Evolutionary conservation across 2,797 vertebrate genomes (phyloP).

Genomic region (Xiphorhynchus erythropygius): DNA sequence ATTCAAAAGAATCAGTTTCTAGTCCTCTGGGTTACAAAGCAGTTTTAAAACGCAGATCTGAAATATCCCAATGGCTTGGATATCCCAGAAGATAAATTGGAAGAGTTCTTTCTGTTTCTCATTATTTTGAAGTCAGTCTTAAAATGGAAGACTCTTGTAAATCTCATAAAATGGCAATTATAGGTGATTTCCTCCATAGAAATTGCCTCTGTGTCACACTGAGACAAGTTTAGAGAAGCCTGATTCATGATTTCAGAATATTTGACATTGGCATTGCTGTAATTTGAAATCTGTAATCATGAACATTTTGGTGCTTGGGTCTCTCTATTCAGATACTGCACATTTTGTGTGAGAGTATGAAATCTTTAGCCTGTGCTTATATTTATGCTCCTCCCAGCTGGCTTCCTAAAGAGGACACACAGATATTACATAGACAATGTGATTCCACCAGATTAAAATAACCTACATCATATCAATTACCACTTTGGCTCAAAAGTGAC

Average conservation of each 20-base stretch:
- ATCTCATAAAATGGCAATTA: constrained; percentile 22
- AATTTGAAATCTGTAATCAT: neutral
- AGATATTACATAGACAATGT: neutral
- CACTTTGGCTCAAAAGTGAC: neutral
- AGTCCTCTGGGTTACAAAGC: neutral
- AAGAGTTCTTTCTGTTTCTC: neutral
- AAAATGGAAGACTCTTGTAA: neutral
- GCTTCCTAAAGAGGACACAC: neutral
- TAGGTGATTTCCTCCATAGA: neutral
- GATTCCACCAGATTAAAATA: neutral
- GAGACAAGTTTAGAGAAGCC: neutral
- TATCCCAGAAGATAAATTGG: neutral
- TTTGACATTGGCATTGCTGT: neutral
- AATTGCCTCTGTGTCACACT: neutral
- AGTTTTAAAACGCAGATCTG: constrained; percentile 19
- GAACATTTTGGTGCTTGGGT: neutral
- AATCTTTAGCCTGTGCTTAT: neutral
- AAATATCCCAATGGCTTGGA: neutral
- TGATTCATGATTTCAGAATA: neutral
- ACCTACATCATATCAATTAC: rapidly evolving
- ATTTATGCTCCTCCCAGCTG: neutral
- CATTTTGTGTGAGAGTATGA: neutral
- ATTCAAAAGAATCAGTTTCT: constrained; percentile 24
- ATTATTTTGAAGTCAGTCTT: constrained; percentile 22
- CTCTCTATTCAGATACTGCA: neutral